Evolutionary conservation across 2,113 vertebrate genomes (phyloP).

Genomic region (Rhabdornis inornatus): DNA sequence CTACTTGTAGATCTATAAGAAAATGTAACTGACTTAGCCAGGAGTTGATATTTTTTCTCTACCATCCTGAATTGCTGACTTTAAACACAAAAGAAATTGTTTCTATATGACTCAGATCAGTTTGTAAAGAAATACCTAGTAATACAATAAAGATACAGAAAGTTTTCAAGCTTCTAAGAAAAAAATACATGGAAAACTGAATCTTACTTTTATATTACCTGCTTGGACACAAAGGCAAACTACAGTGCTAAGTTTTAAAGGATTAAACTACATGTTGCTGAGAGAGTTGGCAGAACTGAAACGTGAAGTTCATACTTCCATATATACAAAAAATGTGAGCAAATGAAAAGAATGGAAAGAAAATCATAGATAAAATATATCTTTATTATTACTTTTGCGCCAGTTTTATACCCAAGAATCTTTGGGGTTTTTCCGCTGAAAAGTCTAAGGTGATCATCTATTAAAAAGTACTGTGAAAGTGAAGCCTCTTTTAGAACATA

Average conservation of each 20-base stretch:
- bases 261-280: not conserved
- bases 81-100: not conserved
- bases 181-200: not conserved
- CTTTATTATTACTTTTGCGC: not conserved
- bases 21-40: not conserved
- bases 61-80: not conserved
- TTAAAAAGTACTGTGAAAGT: not conserved
- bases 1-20: not conserved
- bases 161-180: not conserved
- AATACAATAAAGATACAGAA: not conserved
- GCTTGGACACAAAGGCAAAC: not conserved
- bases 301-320: accelerated
- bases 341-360: not conserved
- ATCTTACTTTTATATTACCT: not conserved
- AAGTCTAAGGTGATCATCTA: not conserved
- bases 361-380: not conserved
- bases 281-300: not conserved
- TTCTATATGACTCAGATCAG: not conserved
- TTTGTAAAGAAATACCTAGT: not conserved
- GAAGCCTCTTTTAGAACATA: not conserved
- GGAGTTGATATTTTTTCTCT: not conserved
- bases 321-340: not conserved
- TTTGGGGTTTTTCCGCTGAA: not conserved
- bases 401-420: not conserved
- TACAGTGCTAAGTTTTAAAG: not conserved